Conservation (phyloP, 2,888 invertebrate species). For the Acrocera orbiculus region DNA sequence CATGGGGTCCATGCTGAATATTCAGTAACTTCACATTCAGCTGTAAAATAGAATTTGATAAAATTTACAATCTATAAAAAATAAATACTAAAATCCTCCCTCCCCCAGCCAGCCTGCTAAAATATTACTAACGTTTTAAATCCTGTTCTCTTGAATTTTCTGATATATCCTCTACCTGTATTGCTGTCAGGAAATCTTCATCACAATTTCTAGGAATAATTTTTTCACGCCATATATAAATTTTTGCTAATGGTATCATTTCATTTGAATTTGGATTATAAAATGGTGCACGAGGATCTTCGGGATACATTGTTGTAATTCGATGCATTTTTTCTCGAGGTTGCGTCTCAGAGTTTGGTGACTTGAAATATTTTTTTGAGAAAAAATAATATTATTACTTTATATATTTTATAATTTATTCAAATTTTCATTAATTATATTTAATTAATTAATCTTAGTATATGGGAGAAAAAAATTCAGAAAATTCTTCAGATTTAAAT, state of each 20-base stretch:
- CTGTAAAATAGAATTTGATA: conserved; percentile 30
- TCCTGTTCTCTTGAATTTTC: conserved; percentile 51
- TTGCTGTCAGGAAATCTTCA: conserved; percentile 39
- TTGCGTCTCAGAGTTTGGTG: conserved; percentile 55
- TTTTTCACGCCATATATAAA: conserved; percentile 58
- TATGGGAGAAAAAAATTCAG: no score
- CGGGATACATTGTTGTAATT: conserved; percentile 81
- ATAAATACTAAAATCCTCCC: no score
- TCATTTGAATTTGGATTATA: conserved; percentile 50
- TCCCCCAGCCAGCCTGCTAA: no score
- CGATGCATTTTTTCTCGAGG: conserved; percentile 72
- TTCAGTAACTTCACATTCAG: conserved; percentile 59
- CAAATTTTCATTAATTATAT: conserved; percentile 1
- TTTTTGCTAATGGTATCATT: conserved; percentile 69
- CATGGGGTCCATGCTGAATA: conserved; percentile 67
- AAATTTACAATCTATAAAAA: not conserved
- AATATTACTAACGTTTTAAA: conserved; percentile 39
- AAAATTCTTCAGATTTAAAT: no score
- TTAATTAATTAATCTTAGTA: not conserved
- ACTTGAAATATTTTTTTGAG: conserved; percentile 33
- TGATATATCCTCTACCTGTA: conserved; percentile 41
- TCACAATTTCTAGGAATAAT: conserved; percentile 59
- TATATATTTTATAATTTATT: not conserved
- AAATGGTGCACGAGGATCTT: conserved; percentile 84
- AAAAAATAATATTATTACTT: not conserved